Evolutionary conservation across 2,888 invertebrate species (phyloP), one percentile per base, ranked within the genome.

Genomic region (Agelastica alni): DNA sequence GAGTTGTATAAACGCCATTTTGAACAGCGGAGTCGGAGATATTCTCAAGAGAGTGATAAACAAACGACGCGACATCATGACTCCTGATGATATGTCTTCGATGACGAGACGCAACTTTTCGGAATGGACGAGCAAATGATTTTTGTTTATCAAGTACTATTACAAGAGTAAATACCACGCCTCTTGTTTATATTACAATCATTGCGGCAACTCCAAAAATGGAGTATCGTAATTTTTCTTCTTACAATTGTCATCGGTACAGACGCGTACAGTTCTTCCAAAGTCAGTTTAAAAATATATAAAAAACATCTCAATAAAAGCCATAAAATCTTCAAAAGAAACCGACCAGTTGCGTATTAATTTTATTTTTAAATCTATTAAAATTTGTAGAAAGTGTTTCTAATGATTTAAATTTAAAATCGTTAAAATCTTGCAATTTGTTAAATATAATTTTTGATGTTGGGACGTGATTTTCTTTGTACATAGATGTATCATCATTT

Each of bases 21-120:
- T 77, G 47, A 75, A 73, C 44, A 73, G 70, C 9, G 75, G 77
- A 4, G 75, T 77, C 22, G 75, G 74, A 1, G 77, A 78, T 61
- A 77, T 77, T 51, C 63, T 77, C 45, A 77, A 77, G 53, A 67
- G 71, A 48, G 76, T 77, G 5, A 75, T 78, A 13, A 73, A 67
- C 45, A 77, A 76, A 61, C 63, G 75, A 37, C 62, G 73, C 14
- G 76, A 77, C n/a, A 69, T 72, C 3, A 65, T 71, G 37, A 63
- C 68, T 12, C 64, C 72, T 0, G 70, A 71, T 12, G 72, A 73
- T 26, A 59, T 59, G 16, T 56, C 57, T 4, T 52, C 68, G 5
- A 51, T 60, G 17, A 64, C 71, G 7, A 67, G 76, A 60, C 70
- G 66, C 51, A 75, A 75, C 51, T 75, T 75, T 63, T 75, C 76